Base-by-base conservation (phyloP, 2,797 vertebrate genomes). In the Mus caroli region DNA sequence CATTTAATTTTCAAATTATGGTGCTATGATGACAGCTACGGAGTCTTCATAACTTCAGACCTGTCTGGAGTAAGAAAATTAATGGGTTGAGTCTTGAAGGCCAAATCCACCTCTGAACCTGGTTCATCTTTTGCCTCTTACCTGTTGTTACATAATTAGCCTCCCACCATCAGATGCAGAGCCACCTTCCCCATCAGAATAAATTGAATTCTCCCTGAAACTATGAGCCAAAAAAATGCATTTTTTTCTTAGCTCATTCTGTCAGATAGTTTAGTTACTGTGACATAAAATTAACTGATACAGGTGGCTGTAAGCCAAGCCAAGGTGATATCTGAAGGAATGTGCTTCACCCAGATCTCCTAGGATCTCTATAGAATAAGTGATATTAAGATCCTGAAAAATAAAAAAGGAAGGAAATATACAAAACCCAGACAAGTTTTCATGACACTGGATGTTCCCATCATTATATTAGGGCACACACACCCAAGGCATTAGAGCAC, bases 401-500 rank as follows among this genome's bases (percentile, higher is more conserved):
- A 67, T 14, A 71, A 40, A 52, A 52, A 11, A 54, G 75, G 37
- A 79, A 60, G 22, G 7, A 71, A 50, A 69, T 3, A 37, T 14
- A 54, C 22, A 54, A 54, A 54, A 54, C 22, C 34, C 1, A 91
- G 22, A 54, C 82, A 84, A 37, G 12, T 6, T 79, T 50, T 43
- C 15, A 2, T 71, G 58, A 46, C 10, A 6, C 6, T 87, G n/a
- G 0, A 14, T 62, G 1, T 28, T 22, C 71, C 34, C 82, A 22
- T 84, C 54, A 83, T 37, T 84, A 17, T 15, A 31, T 54, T 73
- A 82, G 4, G 24, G 2, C 0, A 20, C 92, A 26, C 3, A 37
- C 3, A 22, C 9, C 24, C 11, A 22, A 14, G 17, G 6, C 7
- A 46, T 0, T 34, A 34, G 26, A 40, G 0, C 77, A 2, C 17